phyloP scores from a whole-genome alignment of 2,888 invertebrate genomes.

The Hypolimnas misippus region DNA sequence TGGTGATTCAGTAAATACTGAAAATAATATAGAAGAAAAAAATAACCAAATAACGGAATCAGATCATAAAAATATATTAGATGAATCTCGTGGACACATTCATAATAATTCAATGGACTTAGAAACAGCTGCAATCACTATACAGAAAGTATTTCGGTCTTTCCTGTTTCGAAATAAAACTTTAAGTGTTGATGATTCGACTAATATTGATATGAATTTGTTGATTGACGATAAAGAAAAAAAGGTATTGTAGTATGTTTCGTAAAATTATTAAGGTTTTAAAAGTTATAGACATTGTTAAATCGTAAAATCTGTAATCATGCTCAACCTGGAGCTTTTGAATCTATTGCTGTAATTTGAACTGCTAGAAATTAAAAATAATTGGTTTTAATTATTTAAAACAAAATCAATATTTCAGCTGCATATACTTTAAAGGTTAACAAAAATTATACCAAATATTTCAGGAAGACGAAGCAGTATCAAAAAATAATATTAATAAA shows the following conservation, averaged over 20 bases:
- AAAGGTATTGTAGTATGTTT: no score
- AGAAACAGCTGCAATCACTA: conserved; percentile 82
- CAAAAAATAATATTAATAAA: conserved; percentile 54
- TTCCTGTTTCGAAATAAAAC: conserved; percentile 77
- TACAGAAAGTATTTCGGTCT: conserved; percentile 82
- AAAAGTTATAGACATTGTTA: no score
- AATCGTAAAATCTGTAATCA: no score
- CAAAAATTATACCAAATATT: conserved; percentile 41
- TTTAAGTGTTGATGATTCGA: conserved; percentile 69
- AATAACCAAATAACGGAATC: background rate
- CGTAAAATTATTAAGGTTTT: no score
- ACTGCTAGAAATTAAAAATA: no score
- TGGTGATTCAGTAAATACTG: background rate
- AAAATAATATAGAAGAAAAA: conserved; percentile 1
- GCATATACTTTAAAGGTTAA: no score
- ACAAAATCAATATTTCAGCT: no score
- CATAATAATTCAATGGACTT: conserved; percentile 66
- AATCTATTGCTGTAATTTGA: no score
- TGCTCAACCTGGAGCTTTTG: no score
- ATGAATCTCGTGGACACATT: conserved; percentile 39
- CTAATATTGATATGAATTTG: conserved; percentile 56
- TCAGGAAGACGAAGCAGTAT: conserved; percentile 57
- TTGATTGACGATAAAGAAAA: conserved; percentile 41
- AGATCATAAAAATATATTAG: conserved; percentile 4
- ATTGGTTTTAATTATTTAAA: no score